A percentile compares a stretch with the other conserved stretches of the same genome.
Evolutionary conservation across 2,888 invertebrate genomes (phyloP).

Genomic region (Perizoma flavofasciatum): DNA sequence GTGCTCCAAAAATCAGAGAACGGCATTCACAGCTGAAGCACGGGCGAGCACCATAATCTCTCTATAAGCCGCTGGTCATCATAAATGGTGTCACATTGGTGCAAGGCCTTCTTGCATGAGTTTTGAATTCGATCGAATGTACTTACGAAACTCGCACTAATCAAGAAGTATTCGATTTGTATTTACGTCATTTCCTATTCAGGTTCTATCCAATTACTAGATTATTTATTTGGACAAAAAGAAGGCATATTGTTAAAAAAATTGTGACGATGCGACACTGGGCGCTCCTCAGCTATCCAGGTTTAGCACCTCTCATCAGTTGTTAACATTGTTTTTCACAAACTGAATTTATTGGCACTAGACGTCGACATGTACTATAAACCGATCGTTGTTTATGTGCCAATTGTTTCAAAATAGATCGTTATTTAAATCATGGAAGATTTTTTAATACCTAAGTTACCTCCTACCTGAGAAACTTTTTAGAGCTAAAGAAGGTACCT

Average conservation of each 20-base stretch:
- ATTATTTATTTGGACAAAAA: no score
- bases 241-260: no score
- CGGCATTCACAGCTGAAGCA: not conserved
- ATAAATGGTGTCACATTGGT: not conserved
- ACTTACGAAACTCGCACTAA: not conserved
- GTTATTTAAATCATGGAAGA: slow-evolving; percentile 1
- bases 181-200: no score
- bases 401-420: slow-evolving; percentile 22
- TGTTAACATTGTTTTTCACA: not conserved
- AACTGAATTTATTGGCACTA: slow-evolving; percentile 12
- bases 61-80: not conserved
- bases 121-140: not conserved
- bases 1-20: no score
- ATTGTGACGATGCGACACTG: no score
- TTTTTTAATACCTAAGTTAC: no score
- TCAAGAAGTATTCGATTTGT: no score
- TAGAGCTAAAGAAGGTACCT: no score
- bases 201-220: no score
- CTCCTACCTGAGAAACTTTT: no score
- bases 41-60: not conserved
- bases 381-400: slow-evolving; percentile 16
- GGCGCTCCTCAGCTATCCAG: not conserved
- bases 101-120: not conserved
- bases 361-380: slow-evolving; percentile 11
- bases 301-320: slow-evolving; percentile 2